Conservation (phyloP, 92 coral and sea anemone species). For the Palythoa heliodiscus region DNA sequence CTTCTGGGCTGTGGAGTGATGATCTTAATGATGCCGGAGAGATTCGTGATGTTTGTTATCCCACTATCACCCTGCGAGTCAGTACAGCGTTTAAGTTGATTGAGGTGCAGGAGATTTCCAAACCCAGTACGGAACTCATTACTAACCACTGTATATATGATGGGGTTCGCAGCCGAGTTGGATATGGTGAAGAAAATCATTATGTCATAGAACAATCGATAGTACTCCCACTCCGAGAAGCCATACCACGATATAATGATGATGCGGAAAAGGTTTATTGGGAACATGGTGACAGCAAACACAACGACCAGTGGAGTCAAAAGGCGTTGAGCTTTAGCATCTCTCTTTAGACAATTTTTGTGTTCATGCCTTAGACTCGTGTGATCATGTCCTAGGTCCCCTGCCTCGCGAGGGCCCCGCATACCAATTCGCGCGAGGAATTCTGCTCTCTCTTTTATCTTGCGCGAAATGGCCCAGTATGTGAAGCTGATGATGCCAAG, state of each 20-base stretch:
- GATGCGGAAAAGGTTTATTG: slow-evolving; percentile 10
- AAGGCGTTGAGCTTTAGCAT: slow-evolving; percentile 7
- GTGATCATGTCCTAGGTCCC: not conserved
- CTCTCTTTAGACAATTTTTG: not conserved
- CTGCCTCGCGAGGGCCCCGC: not conserved
- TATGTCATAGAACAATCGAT: not conserved
- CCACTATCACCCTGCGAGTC: slow-evolving; percentile 26
- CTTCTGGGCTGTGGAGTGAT: slow-evolving; percentile 3
- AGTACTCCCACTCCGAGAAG: not conserved
- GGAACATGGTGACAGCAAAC: slow-evolving; percentile 33
- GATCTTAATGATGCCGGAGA: not conserved
- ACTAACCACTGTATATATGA: slow-evolving; percentile 21
- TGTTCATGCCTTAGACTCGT: not conserved
- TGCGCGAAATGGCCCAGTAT: slow-evolving; percentile 10
- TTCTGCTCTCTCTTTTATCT: slow-evolving; percentile 6
- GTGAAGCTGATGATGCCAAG: slow-evolving; percentile 12
- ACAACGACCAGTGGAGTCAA: slow-evolving; percentile 32
- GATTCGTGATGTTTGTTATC: slow-evolving; percentile 6
- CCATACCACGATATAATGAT: not conserved
- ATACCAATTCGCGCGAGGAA: slow-evolving; percentile 8
- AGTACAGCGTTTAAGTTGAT: slow-evolving; percentile 1
- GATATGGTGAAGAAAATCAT: slow-evolving; percentile 14
- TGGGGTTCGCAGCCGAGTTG: slow-evolving; percentile 31
- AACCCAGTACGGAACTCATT: slow-evolving; percentile 35
- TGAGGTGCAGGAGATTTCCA: not conserved